Base-by-base conservation (phyloP, 2,888 invertebrate genomes). In the Torymus texanus region DNA sequence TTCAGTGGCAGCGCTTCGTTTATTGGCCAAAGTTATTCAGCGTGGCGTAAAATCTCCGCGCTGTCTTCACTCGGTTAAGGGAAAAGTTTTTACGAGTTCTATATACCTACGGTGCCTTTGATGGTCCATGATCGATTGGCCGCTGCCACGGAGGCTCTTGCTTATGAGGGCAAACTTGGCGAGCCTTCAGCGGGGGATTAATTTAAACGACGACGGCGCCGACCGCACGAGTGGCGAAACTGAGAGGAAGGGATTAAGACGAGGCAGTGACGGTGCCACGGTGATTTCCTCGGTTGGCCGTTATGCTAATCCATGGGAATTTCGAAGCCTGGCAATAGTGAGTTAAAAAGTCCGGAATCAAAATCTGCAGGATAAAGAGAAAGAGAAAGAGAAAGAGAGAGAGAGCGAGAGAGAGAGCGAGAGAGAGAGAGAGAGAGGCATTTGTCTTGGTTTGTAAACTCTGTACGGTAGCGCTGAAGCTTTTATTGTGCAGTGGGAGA, bases 1-100 rank as follows among this genome's bases (percentile, higher is more conserved):
- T 78, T 72, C 72, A 72, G 55, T 56, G 74, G 53, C 61, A 74
- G 72, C 66, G 58, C 74, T 79, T 79, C 62, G 76, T 74, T 80
- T 80, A 80, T 80, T 74, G 72, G 70, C 63, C 70, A 80, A 80
- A 80, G 77, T 80, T 80, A 72, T 70, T 79, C 29, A 12, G 55
- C 55, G 58, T 24, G 3, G 13, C 29, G 41, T 18, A 72, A 79
- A 79, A 63, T 79, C 79, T 79, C 79, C 21, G 21, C 21, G 2
- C 21, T 21, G 2, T 21, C 21, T 21, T 74, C 66, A 51, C 59
- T 21, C 29, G 56, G 75, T 29, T 51, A 71, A 75, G 61, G 53
- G 58, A 63, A 76, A 80, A 76, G 73, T 80, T 80, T 79, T 75
- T 79, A 79, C 55, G 75, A 66, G 55, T 13, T 8, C 41, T 41